Evolutionary conservation across 2,888 invertebrate species (phyloP), one percentile per base, ranked within the genome.

Genomic region (Masnerella sp.): DNA sequence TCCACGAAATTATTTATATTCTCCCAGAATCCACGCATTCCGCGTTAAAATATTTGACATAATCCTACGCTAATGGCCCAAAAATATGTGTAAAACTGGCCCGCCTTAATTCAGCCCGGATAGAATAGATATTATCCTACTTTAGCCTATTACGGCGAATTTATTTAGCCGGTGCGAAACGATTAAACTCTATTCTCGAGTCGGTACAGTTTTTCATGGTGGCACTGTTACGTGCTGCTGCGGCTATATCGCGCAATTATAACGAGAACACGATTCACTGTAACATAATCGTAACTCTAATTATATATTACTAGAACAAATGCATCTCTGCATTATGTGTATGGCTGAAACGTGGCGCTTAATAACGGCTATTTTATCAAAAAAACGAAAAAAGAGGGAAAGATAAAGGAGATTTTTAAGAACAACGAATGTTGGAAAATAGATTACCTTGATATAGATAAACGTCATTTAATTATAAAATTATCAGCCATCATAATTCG

Each of bases 281-380:
- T 42, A 61, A 34, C 54, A 34, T 72, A 72, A 72, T 72, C 65
- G 61, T 72, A 72, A 72, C 40, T 70, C 56, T 72, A 65, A 72
- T 65, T 67, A 65, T 61, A 65, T 47, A 61, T 68, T 49, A 64
- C 49, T 17, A 43, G 51, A 58, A 64, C 36, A 68, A 68, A 67
- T 59, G 62, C 20, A 54, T 68, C 17, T 7, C 40, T 20, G 43
- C 20, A 15, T 61, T 49, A 73, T 32, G 54, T 45, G 36, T 62
- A 68, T 17, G 34, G 17, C 25, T 12, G 20, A 58, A 59, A 58
- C 43, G 52, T 51, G 42, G 25, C 36, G 38, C 43, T 59, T 43
- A 59, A 59, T 45, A 47, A 45, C 36, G 28, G 17, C 36, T 14
- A 36, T 36, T 36, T 36, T 36, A 14, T 38, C 5, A 51, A 43